Base-by-base conservation (phyloP, 2,113 vertebrate genomes). In the Sebastes fasciatus region DNA sequence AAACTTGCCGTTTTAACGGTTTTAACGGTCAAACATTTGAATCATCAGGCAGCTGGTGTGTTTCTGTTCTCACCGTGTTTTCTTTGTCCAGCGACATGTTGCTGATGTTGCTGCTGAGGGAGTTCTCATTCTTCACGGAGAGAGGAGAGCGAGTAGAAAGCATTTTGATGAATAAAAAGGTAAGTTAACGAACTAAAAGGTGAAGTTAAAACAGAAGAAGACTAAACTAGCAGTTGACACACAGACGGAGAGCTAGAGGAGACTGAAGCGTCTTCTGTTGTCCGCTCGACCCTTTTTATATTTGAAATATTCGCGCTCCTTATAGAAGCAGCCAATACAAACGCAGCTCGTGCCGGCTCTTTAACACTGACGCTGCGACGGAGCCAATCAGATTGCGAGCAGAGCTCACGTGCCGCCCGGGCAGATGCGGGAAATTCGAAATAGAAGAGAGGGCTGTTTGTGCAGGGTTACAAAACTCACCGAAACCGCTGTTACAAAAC, bases 11-110 rank as follows among this genome's bases (percentile, higher is more conserved):
- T 26, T 26, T 26, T 26, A 26, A 26, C 26, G 26, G 26, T 26
- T 26, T 26, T 26, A 26, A 26, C 26, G 26, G 26, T 26, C 26
- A 26, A 26, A 26, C 26, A 26, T 26, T 26, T 26, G 26, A 26
- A 26, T 26, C 26, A 26, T 26, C 26, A 26, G 26, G 2, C 23
- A 23, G 23, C 2, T 16, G 2, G 45, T 46, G 7, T 8, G 1
- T 45, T 7, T 19, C 0, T 2, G 2, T 4, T 7, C 97, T 95
- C 84, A 99, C 98, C 89, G 97, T 99, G 90, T 99, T 99, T 85
- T 99, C 98, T 93, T 99, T 98, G 84, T 97, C 95, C 49, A 98
- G 89, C 3, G n/a, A 19, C 55, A 57, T 57, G 55, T 57, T 57
- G 55, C 21, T n/a, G n/a, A 57, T 21, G n/a, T 57, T 19, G 8